These are phyloP conservation scores for Brachypteracias leptosomus DNA, from an alignment of 2,113 vertebrate species.

Conservation along the genomic window DNA sequence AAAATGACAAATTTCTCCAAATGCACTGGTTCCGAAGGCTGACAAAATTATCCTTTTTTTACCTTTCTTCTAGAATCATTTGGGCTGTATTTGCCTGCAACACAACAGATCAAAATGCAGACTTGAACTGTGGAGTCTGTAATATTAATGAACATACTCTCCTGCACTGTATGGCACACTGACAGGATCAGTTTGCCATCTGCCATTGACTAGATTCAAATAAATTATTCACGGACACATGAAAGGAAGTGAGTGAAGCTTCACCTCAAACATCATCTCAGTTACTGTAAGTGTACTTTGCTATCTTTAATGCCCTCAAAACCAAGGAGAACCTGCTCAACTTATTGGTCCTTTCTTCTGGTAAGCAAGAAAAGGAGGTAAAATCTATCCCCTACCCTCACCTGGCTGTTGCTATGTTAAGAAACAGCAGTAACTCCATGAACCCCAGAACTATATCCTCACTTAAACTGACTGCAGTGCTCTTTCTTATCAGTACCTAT, in stretches of 20 bases:
- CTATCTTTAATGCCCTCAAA: not conserved
- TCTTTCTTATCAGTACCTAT: not conserved
- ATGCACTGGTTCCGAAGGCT: not conserved
- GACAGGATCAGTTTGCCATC: not conserved
- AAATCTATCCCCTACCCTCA: not conserved
- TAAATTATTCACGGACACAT: not conserved
- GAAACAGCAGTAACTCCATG: not conserved
- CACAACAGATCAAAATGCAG: not conserved
- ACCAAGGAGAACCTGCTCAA: not conserved
- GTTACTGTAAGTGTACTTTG: not conserved
- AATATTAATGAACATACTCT: not conserved
- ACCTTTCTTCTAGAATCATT: not conserved
- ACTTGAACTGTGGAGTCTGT: not conserved
- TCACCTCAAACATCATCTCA: not conserved
- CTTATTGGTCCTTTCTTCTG: not conserved
- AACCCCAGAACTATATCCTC: not conserved
- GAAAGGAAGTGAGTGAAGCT: not conserved
- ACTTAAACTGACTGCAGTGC: not conserved
- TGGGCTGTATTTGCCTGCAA: not conserved
- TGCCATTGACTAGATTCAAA: not conserved
- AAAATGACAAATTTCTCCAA: slow-evolving; percentile 7
- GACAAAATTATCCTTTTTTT: not conserved
- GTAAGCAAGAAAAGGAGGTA: not conserved
- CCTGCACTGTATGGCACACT: not conserved
- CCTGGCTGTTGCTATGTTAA: not conserved